Conservation (phyloP, 2,797 vertebrate genomes). For the Emys orbicularis region DNA sequence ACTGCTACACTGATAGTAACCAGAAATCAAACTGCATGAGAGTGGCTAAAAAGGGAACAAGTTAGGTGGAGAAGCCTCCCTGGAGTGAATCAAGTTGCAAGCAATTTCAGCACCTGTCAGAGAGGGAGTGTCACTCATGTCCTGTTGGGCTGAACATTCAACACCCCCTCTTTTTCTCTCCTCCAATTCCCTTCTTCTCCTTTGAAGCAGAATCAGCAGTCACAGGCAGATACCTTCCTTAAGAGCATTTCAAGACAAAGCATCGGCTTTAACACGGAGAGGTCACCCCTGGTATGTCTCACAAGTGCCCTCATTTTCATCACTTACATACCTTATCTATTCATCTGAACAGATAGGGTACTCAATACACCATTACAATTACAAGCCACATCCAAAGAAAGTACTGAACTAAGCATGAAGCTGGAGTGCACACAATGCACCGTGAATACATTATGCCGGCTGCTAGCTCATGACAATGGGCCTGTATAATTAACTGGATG, state of each 20-base stretch:
- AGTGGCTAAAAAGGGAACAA: not conserved
- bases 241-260: constrained; percentile 16
- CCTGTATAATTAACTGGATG: not conserved
- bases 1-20: not conserved
- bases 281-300: rapidly evolving
- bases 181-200: not conserved
- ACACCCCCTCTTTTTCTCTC: not conserved
- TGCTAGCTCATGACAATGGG: not conserved
- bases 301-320: not conserved
- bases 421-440: rapidly evolving
- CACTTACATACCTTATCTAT: not conserved
- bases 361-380: not conserved
- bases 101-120: not conserved
- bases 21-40: rapidly evolving
- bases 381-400: not conserved
- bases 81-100: not conserved
- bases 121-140: not conserved
- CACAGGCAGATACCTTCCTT: not conserved
- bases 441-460: not conserved
- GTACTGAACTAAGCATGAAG: rapidly evolving
- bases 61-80: not conserved
- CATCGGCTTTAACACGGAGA: not conserved
- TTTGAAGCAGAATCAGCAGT: not conserved
- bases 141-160: not conserved
- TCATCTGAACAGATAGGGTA: not conserved